Percentiles rank a stretch among this genome's conserved stretches.
These are phyloP conservation scores for Ganaspis brasiliensis DNA, from an alignment of 2,888 invertebrate genomes.

Conservation along the genomic window DNA sequence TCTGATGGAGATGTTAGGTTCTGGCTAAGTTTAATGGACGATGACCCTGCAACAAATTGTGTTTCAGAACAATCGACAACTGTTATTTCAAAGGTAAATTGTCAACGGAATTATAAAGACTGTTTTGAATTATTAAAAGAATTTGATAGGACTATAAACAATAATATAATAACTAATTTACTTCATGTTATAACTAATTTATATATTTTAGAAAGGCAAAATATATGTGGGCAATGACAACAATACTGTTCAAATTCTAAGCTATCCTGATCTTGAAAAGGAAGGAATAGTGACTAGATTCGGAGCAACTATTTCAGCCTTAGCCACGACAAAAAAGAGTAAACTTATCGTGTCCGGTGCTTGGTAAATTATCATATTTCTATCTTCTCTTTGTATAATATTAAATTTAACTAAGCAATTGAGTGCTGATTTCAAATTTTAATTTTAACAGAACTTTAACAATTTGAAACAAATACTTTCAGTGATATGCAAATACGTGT, in stretches of 20 bases:
- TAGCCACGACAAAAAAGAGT: constrained; percentile 85
- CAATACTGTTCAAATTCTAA: constrained; percentile 92
- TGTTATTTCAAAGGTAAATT: constrained; percentile 82
- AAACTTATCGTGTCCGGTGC: constrained; percentile 80
- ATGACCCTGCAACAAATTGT: constrained; percentile 92
- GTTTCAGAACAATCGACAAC: constrained; percentile 92
- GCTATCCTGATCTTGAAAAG: constrained; percentile 90
- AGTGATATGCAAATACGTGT: constrained; percentile 85
- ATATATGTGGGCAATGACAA: constrained; percentile 92
- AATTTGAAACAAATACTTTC: constrained; percentile 63
- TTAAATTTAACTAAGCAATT: not conserved
- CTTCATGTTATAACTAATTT: not conserved
- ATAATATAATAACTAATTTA: too few relatives aligned
- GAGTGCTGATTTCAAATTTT: too few relatives aligned
- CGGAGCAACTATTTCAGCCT: constrained; percentile 92
- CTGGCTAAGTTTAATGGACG: constrained; percentile 93
- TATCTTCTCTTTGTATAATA: too few relatives aligned
- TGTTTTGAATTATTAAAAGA: too few relatives aligned
- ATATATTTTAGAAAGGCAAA: constrained; percentile 79
- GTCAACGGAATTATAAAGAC: too few relatives aligned
- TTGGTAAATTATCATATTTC: constrained; percentile 78
- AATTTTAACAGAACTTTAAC: too few relatives aligned
- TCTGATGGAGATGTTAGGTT: constrained; percentile 95
- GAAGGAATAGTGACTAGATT: constrained; percentile 94
- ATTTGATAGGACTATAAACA: too few relatives aligned